A percentile compares a stretch with the other conserved stretches of the same genome.
These are phyloP conservation scores for Watersipora subatra DNA, from an alignment of 1,140 invertebrate genomes.

Conservation along the genomic window DNA sequence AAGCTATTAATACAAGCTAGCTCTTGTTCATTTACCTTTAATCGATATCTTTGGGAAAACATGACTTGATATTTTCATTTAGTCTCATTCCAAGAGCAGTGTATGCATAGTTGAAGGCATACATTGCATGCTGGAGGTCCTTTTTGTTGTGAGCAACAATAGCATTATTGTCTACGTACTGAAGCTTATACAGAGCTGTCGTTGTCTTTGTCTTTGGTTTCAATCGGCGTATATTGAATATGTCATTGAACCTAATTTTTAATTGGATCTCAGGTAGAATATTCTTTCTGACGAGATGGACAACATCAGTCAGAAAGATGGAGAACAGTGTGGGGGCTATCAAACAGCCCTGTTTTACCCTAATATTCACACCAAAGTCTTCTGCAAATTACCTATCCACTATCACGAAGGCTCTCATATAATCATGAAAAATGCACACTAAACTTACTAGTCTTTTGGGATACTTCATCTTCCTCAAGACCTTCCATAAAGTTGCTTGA, in stretches of 20 bases:
- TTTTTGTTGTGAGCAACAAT: not conserved
- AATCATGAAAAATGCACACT: conserved; percentile 9
- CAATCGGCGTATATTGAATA: conserved; percentile 3
- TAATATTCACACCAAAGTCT: not conserved
- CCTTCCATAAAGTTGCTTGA: conserved; percentile 12
- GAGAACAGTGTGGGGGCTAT: conserved; percentile 13
- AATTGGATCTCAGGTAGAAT: conserved; percentile 3
- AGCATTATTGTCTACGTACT: not conserved
- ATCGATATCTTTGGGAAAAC: not conserved
- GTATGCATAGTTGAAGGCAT: not conserved
- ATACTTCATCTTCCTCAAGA: conserved; percentile 12
- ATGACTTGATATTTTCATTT: not conserved
- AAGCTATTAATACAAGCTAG: too few species aligned
- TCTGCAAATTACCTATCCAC: not conserved
- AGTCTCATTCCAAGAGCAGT: not conserved
- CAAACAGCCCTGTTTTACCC: conserved; percentile 10
- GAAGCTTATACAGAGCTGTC: not conserved
- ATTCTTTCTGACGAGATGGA: not conserved
- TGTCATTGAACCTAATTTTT: not conserved
- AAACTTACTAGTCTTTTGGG: conserved; percentile 8
- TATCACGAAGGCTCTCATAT: not conserved
- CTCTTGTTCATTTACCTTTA: not conserved
- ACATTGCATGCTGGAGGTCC: not conserved
- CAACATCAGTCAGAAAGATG: conserved; percentile 9
- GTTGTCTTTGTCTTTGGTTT: conserved; percentile 4